Evolutionary conservation across 2,888 invertebrate genomes (phyloP).

Genomic region (Thereva nobilitata): DNA sequence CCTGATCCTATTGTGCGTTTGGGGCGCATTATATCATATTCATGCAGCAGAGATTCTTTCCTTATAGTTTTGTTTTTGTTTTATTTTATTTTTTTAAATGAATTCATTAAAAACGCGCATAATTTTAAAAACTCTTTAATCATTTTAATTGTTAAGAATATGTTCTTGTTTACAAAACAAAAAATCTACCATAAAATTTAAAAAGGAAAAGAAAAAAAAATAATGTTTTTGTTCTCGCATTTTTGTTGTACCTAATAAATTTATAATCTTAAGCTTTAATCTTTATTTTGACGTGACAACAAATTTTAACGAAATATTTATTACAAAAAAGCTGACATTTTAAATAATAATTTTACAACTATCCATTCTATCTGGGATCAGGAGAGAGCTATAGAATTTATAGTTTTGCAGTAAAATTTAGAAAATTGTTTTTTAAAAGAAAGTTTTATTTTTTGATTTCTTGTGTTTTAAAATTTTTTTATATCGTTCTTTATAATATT

Average conservation of each 20-base stretch:
- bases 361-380: conserved; percentile 59
- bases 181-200: no score
- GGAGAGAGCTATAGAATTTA: conserved; percentile 57
- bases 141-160: conserved; percentile 8
- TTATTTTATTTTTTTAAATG: no score
- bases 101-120: background rate
- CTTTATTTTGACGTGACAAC: conserved; percentile 15
- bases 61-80: no score
- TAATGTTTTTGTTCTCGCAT: background rate
- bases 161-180: background rate
- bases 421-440: conserved; percentile 40
- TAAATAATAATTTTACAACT: conserved; percentile 44
- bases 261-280: conserved; percentile 25
- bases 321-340: conserved; percentile 36
- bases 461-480: background rate
- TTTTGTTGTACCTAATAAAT: conserved; percentile 1
- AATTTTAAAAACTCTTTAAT: conserved; percentile 13
- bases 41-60: no score
- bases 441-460: conserved; percentile 41
- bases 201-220: no score
- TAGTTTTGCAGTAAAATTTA: conserved; percentile 15
- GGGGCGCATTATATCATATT: background rate
- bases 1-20: conserved; percentile 38
- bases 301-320: conserved; percentile 13
- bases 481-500: conserved; percentile 33